Evolutionary conservation across 2,797 vertebrate genomes (phyloP).

Genomic region (Oophaga sylvatica): DNA sequence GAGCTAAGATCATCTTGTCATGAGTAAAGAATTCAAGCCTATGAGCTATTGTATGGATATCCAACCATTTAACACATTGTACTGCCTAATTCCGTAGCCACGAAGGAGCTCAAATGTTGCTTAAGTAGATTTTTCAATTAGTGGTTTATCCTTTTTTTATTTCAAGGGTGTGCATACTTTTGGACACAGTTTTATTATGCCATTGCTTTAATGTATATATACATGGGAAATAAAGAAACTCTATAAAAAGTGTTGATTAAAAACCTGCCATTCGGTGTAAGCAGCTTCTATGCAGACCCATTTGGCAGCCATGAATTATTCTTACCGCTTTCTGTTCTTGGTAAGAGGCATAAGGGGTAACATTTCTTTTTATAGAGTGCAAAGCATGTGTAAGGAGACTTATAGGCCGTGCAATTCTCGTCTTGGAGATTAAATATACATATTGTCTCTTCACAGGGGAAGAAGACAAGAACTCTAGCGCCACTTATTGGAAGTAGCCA

Average conservation of each 20-base stretch:
- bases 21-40: conserved; percentile 11
- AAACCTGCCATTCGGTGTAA: not conserved
- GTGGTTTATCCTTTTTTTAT: not conserved
- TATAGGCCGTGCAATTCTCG: no score
- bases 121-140: conserved; percentile 15
- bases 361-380: no score
- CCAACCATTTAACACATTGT: conserved; percentile 33
- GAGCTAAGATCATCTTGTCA: conserved; percentile 6
- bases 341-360: no score
- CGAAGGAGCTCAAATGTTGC: not conserved
- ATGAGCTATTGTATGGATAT: not conserved
- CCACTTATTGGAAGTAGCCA: no score
- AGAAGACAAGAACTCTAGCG: no score
- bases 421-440: no score
- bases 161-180: not conserved
- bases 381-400: no score
- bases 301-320: not conserved
- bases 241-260: not conserved
- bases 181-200: not conserved
- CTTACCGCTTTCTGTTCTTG: not conserved
- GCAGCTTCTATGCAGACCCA: not conserved
- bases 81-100: not conserved
- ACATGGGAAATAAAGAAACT: not conserved
- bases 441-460: no score
- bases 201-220: not conserved